These are phyloP conservation scores for Protosalanx chinensis DNA, from an alignment of 2,797 vertebrate genomes.

Conservation along the genomic window DNA sequence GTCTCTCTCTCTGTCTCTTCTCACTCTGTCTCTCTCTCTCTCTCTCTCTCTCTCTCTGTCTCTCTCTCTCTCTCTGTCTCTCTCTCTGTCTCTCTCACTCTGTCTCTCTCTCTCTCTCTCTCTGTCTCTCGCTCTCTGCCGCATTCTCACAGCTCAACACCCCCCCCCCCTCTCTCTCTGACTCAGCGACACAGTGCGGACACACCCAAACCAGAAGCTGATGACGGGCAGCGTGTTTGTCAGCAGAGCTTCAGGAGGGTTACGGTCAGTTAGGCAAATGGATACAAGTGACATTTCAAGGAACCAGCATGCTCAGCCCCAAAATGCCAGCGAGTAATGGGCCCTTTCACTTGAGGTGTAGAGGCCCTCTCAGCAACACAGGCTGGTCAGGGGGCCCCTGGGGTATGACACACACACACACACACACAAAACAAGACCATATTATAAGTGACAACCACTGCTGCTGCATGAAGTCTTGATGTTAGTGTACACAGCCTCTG, in stretches of 20 bases:
- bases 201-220: too few species aligned
- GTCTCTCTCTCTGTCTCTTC: not conserved
- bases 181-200: not conserved
- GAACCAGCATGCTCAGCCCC: constrained; percentile 7
- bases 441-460: not conserved
- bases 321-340: constrained; percentile 30
- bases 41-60: not conserved
- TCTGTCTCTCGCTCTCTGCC: not conserved
- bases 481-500: not conserved
- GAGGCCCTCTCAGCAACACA: constrained; percentile 13
- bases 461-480: not conserved
- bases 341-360: constrained; percentile 18
- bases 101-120: not conserved
- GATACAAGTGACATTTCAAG: constrained; percentile 25
- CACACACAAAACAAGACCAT: constrained; percentile 1
- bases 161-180: not conserved
- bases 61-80: not conserved
- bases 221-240: not conserved
- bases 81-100: not conserved
- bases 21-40: not conserved
- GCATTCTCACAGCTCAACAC: not conserved
- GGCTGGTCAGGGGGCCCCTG: not conserved
- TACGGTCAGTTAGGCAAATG: constrained; percentile 20
- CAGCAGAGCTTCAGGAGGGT: not conserved
- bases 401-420: not conserved